Base-by-base conservation (phyloP, 2,888 invertebrate species). In the Acanthosepion esculentum region DNA sequence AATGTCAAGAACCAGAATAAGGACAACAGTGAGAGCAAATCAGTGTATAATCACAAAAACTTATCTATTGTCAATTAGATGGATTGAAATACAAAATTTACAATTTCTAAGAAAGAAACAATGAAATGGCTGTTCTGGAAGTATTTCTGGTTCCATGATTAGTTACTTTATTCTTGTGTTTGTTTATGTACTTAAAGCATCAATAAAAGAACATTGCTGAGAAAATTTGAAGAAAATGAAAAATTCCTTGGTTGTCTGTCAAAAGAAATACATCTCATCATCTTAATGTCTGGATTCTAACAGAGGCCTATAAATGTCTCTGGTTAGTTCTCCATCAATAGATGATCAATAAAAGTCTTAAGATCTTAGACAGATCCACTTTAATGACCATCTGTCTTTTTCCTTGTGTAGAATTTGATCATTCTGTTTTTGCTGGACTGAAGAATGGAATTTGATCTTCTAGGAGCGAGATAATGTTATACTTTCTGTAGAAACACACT, bases 101-200 rank as follows among this genome's bases (percentile, higher is more conserved):
- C n/a, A 10, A 78, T 78, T 78, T 78, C 78, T 78, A n/a, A 78
- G 78, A 78, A 18, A n/a, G 78, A 2, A 33, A 78, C 5, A n/a
- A 78, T 15, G 10, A 15, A n/a, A 10, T 78, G 78, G 12, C 78
- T 78, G 4, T 78, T 15, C 10, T 18, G 12, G 29, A 78, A n/a
- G n/a, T n/a, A 3, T n/a, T 78, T 78, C 18, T n/a, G 33, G 15
- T 10, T 12, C 78, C 15, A n/a, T n/a, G n/a, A 78, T n/a, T 78
- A 33, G n/a, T n/a, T 33, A 78, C 18, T 78, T 78, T 78, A 78
- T n/a, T n/a, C n/a, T 78, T n/a, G 33, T 78, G n/a, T 78, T 78
- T 78, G 78, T 78, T 78, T 78, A n/a, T 78, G 78, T 78, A 78
- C 33, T 78, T 33, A n/a, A n/a, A 78, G 78, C 78, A 78, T 78